Evolutionary conservation across 2,113 vertebrate species (phyloP).

Genomic region (Callorhinus ursinus): DNA sequence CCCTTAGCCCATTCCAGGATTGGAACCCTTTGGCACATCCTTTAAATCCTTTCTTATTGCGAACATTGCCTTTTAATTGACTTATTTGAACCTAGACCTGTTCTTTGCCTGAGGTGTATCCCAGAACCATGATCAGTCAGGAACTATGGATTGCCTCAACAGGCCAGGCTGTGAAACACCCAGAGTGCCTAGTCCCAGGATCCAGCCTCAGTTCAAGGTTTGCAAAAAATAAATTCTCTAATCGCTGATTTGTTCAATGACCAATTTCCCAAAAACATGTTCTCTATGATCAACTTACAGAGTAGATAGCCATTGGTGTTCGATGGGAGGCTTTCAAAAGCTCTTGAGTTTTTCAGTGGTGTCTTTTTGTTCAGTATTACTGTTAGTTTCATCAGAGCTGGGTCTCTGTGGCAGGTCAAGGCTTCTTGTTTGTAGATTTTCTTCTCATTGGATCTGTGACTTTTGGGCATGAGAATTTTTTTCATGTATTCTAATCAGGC

Average conservation of each 20-base stretch:
- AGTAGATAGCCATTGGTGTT: not conserved
- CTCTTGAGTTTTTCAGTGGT: not conserved
- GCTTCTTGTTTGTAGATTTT: constrained; percentile 34
- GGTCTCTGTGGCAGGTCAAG: not conserved
- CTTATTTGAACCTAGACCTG: not conserved
- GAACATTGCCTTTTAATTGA: not conserved
- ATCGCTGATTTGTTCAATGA: not conserved
- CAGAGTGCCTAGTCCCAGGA: not conserved
- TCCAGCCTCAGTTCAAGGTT: not conserved
- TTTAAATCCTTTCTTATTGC: not conserved
- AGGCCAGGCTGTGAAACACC: not conserved
- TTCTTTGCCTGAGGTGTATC: not conserved
- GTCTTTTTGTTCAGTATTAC: not conserved
- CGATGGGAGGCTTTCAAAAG: not conserved
- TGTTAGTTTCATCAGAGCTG: not conserved
- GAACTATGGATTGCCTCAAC: not conserved
- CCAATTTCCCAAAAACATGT: not conserved
- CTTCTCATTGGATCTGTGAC: not conserved
- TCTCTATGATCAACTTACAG: not conserved
- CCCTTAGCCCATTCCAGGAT: not conserved
- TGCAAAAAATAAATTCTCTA: not conserved
- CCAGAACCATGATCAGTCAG: not conserved
- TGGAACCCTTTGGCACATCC: not conserved
- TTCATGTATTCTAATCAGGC: not conserved
- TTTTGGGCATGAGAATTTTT: not conserved